Base-by-base conservation (phyloP, 2,888 invertebrate genomes). In the Oxyscelio sp. region DNA sequence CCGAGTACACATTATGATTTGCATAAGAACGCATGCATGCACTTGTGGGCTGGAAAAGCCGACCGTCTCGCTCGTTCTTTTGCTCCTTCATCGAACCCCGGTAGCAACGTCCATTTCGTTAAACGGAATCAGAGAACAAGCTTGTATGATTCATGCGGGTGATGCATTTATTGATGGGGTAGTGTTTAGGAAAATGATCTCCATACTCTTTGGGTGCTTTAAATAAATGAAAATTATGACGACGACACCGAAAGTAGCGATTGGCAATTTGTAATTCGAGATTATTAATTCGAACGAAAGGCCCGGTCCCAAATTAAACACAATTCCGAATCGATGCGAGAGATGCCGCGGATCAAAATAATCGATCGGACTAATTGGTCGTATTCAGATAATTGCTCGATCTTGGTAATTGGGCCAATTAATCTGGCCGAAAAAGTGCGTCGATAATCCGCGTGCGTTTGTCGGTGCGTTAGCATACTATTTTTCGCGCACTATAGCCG, bases 341-440 rank as follows among this genome's bases (percentile, higher is more conserved):
- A 52, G 61, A 70, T 58, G 59, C 66, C 68, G 70, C 70, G 48
- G 75, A 74, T 84, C 63, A 87, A 91, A 91, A 89, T 90, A 92
- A 92, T 91, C 90, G 90, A 92, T 85, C 89, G 89, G 91, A 91
- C 91, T 93, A 93, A 94, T 94, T 94, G 93, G 92, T 92, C 88
- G 90, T 90, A 90, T 89, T 88, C 89, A 91, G 91, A 91, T 92
- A 93, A 93, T 93, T 92, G 92, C 90, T 90, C 90, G 89, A 89
- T 86, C 86, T 87, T 88, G 90, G 89, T 93, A 93, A 93, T 93
- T 93, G 93, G 92, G 89, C 93, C 93, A 94, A 94, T 94, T 93
- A 93, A 92, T 93, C 91, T 90, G 90, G 91, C 90, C 90, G 89
- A 89, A 92, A 92, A 92, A 91, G 88, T 85, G 89, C 89, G 90